phyloP scores from a whole-genome alignment of 2,113 vertebrate genomes.

The Eclectus roratus region DNA sequence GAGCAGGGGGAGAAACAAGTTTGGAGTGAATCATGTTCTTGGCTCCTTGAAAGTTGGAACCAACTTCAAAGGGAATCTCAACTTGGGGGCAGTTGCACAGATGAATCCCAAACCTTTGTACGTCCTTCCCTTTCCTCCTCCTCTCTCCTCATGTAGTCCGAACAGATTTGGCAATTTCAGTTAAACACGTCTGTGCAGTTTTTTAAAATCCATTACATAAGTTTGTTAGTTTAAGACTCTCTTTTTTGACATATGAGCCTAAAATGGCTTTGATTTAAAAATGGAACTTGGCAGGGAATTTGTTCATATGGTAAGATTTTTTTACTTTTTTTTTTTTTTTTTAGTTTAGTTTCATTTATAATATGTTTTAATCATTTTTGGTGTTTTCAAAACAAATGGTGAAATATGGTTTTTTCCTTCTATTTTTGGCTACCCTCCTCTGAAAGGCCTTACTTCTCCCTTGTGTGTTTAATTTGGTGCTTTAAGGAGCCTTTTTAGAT shows the following conservation, averaged over 20 bases:
- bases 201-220: constrained; percentile 64
- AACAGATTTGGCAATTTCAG: constrained; percentile 59
- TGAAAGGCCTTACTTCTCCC: constrained; percentile 53
- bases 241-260: constrained; percentile 70
- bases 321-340: constrained; percentile 33
- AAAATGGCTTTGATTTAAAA: constrained; percentile 75
- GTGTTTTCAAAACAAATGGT: constrained; percentile 81
- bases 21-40: constrained; percentile 22
- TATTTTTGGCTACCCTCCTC: constrained; percentile 72
- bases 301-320: constrained; percentile 73
- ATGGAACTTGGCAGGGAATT: constrained; percentile 78
- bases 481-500: constrained; percentile 31
- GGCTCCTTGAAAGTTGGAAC: constrained; percentile 27
- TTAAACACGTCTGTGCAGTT: constrained; percentile 51
- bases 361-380: constrained; percentile 76
- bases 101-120: constrained; percentile 53
- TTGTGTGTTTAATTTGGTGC: constrained; percentile 49
- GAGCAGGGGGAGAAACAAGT: not conserved
- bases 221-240: constrained; percentile 67
- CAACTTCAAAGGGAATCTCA: constrained; percentile 41
- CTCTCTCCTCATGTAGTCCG: constrained; percentile 27
- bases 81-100: constrained; percentile 32
- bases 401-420: constrained; percentile 63
- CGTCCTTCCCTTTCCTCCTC: constrained; percentile 20
- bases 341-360: constrained; percentile 72